phyloP scores from a whole-genome alignment of 2,797 vertebrate species.

The Leptodactylus fallax region DNA sequence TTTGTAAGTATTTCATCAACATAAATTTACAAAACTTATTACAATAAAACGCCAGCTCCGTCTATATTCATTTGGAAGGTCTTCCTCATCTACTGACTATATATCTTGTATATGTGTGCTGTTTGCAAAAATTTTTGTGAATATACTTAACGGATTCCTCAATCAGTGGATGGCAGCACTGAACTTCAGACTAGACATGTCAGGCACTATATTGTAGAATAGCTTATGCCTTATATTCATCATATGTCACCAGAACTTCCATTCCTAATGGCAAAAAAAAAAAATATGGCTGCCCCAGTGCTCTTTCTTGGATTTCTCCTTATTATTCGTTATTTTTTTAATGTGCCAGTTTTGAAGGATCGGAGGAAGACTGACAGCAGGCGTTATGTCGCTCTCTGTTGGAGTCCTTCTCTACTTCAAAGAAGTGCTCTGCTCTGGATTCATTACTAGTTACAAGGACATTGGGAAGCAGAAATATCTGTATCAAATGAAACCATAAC shows the following conservation, averaged over 20 bases:
- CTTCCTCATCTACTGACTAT: too few species aligned
- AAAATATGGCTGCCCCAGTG: not conserved
- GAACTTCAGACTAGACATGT: too few species aligned
- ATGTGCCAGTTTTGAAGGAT: not conserved
- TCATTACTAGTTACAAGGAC: slow-evolving; percentile 14
- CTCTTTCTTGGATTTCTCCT: not conserved
- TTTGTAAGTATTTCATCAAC: too few species aligned
- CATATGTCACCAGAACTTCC: not conserved
- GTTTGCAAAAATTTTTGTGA: too few species aligned
- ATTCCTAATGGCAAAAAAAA: not conserved
- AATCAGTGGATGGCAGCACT: too few species aligned
- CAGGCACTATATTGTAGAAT: not conserved
- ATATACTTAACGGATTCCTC: too few species aligned
- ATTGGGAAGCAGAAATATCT: not conserved
- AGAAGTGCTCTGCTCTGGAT: not conserved
- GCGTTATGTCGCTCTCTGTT: not conserved
- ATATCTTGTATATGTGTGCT: too few species aligned
- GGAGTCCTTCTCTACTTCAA: slow-evolving; percentile 14
- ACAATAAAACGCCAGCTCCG: too few species aligned
- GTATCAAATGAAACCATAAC: slow-evolving; percentile 20
- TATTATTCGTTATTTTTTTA: not conserved
- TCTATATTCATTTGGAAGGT: too few species aligned
- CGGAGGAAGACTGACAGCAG: not conserved
- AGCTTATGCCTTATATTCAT: not conserved
- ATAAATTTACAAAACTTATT: too few species aligned